These are phyloP conservation scores for Pheosia tremula DNA, from an alignment of 2,888 invertebrate genomes.

Conservation along the genomic window DNA sequence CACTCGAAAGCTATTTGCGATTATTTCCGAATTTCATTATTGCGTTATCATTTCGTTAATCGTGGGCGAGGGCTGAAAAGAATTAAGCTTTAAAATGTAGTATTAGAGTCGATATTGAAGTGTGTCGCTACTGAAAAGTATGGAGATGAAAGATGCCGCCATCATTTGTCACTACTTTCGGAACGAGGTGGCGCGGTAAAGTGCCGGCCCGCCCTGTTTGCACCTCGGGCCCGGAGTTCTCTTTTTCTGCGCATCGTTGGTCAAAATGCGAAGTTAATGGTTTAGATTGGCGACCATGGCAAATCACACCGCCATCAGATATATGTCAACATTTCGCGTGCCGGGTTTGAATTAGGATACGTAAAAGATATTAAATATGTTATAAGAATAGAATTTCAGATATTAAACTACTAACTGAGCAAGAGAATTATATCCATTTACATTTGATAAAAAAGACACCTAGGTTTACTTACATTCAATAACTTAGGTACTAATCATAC, in stretches of 20 bases:
- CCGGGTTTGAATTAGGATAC: not conserved
- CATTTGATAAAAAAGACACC: not conserved
- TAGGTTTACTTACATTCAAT: no score
- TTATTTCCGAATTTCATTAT: conserved; percentile 80
- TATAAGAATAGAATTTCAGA: no score
- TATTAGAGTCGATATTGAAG: conserved; percentile 49
- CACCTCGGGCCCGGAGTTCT: conserved; percentile 63
- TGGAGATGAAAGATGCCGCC: conserved; percentile 81
- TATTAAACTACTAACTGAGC: no score
- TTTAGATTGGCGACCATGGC: conserved; percentile 69
- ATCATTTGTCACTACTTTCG: conserved; percentile 81
- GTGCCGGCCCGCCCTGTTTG: conserved; percentile 77
- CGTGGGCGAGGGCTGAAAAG: conserved; percentile 31
- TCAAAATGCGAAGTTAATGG: conserved; percentile 75
- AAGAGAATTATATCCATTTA: no score
- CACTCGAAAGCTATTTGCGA: conserved; percentile 75
- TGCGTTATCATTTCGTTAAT: conserved; percentile 76
- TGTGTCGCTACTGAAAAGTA: conserved; percentile 35
- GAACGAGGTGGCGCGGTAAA: conserved; percentile 76
- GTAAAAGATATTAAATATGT: no score
- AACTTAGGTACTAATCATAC: conserved; percentile 24
- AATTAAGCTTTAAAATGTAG: conserved; percentile 37
- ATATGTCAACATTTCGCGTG: conserved; percentile 61
- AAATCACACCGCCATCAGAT: conserved; percentile 76
- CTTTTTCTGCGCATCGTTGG: conserved; percentile 55